These are phyloP conservation scores for Halichondria panicea DNA, from an alignment of 37 sponge, comb jelly and placozoan species.

Conservation along the genomic window DNA sequence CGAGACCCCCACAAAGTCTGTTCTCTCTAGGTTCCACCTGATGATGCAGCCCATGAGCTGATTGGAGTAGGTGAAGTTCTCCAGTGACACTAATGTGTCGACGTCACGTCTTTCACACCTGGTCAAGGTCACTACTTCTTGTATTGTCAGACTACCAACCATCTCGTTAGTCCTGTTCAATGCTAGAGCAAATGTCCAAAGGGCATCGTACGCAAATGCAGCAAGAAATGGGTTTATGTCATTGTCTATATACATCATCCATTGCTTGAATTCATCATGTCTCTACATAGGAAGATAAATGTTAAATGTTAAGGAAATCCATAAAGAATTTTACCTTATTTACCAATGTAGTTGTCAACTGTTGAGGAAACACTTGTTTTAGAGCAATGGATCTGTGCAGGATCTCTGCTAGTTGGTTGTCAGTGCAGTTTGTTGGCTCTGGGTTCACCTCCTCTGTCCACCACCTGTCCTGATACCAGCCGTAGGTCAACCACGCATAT, in stretches of 20 bases:
- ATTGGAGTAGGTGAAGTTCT: conserved; percentile 19
- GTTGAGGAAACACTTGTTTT: too few species aligned
- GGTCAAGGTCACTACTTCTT: neutral
- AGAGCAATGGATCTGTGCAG: too few species aligned
- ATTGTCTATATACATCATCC: too few species aligned
- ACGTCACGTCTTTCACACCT: neutral
- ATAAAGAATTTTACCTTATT: too few species aligned
- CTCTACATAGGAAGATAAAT: neutral
- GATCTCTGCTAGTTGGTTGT: too few species aligned
- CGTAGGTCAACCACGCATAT: conserved; percentile 39
- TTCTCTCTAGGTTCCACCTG: neutral
- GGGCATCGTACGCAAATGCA: too few species aligned
- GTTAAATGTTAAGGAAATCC: neutral
- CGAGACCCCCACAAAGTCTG: conserved; percentile 17
- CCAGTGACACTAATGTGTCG: conserved; percentile 13
- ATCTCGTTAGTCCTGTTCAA: conserved; percentile 6
- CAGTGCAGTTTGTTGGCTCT: too few species aligned
- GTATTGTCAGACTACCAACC: neutral
- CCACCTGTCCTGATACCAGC: conserved; percentile 23
- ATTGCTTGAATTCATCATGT: too few species aligned
- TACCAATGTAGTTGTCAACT: too few species aligned
- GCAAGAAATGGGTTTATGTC: too few species aligned
- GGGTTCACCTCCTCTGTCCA: conserved; percentile 16
- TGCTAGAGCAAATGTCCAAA: conserved; percentile 24
- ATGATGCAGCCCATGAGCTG: conserved; percentile 17